These are phyloP conservation scores for Andricus curvator DNA, from an alignment of 2,888 invertebrate species.

Conservation along the genomic window DNA sequence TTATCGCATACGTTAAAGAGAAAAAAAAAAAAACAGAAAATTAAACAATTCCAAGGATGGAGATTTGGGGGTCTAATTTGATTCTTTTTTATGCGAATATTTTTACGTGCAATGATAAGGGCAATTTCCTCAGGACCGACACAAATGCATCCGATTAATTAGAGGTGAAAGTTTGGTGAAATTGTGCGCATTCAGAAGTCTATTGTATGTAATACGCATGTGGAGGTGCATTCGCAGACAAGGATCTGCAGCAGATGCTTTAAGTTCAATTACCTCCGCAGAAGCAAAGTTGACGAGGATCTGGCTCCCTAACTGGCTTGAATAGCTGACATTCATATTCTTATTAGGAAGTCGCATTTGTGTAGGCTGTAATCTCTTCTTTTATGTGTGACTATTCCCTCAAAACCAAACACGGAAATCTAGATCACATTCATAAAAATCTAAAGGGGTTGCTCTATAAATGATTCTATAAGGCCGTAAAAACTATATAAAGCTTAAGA, in stretches of 20 bases:
- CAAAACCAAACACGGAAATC: not conserved
- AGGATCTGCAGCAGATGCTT: not conserved
- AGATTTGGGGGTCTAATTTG: not conserved
- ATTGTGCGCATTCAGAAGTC: slow-evolving; percentile 52
- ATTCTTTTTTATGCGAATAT: not conserved
- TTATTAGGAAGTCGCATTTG: slow-evolving; percentile 4
- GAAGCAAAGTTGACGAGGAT: not conserved
- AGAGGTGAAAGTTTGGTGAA: slow-evolving; percentile 68
- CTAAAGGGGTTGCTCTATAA: too few relatives aligned
- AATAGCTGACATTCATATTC: slow-evolving; percentile 17
- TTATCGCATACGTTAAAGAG: not conserved
- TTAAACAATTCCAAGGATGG: not conserved
- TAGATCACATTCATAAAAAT: too few relatives aligned
- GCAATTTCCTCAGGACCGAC: slow-evolving; percentile 10
- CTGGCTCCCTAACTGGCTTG: slow-evolving; percentile 3
- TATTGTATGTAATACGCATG: slow-evolving; percentile 46
- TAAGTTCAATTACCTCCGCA: slow-evolving; percentile 5
- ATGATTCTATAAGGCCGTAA: too few relatives aligned
- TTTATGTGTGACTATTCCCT: not conserved
- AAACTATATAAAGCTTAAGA: too few relatives aligned
- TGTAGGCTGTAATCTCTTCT: not conserved
- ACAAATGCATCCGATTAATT: slow-evolving; percentile 62
- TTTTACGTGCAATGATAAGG: not conserved
- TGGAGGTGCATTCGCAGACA: not conserved
- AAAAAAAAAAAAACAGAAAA: not conserved